Percentiles rank a stretch among this genome's conserved stretches.
Evolutionary conservation across 2,113 vertebrate genomes (phyloP).

Genomic region (Willisornis vidua): DNA sequence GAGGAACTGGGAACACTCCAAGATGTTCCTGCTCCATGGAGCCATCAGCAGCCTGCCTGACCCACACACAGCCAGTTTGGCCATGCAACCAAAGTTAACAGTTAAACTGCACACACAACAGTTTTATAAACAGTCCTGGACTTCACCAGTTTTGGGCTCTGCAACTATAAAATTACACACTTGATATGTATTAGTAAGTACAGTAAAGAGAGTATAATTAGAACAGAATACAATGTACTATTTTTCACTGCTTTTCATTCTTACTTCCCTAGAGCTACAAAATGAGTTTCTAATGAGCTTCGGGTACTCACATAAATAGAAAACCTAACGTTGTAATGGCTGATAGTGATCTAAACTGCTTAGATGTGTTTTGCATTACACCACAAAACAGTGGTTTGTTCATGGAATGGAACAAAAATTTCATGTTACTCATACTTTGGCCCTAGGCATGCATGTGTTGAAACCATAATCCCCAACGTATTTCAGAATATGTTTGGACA

Average conservation of each 20-base stretch:
- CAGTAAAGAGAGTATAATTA: constrained; percentile 73
- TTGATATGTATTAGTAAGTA: constrained; percentile 70
- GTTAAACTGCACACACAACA: neutral
- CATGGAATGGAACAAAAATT: constrained; percentile 81
- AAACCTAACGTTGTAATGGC: constrained; percentile 74
- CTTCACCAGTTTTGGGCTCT: constrained; percentile 31
- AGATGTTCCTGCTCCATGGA: neutral
- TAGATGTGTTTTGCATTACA: constrained; percentile 78
- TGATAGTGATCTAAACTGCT: constrained; percentile 80
- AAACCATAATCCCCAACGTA: constrained; percentile 77
- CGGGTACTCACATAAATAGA: constrained; percentile 78
- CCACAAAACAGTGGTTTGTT: constrained; percentile 82
- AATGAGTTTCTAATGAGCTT: constrained; percentile 77
- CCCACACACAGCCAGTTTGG: neutral
- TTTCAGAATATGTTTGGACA: constrained; percentile 80
- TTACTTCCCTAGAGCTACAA: constrained; percentile 71
- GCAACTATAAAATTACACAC: constrained; percentile 66
- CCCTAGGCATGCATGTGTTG: constrained; percentile 79
- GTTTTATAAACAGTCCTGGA: constrained; percentile 11
- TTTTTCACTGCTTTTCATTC: constrained; percentile 70
- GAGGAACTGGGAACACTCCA: neutral
- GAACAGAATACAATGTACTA: constrained; percentile 66
- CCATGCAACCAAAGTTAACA: neutral
- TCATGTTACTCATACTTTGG: constrained; percentile 81
- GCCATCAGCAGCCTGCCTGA: neutral